These are phyloP conservation scores for Cassiopea andromeda DNA, from an alignment of 30 jellyfish, hydroid and myxozoan genomes.

Conservation along the genomic window DNA sequence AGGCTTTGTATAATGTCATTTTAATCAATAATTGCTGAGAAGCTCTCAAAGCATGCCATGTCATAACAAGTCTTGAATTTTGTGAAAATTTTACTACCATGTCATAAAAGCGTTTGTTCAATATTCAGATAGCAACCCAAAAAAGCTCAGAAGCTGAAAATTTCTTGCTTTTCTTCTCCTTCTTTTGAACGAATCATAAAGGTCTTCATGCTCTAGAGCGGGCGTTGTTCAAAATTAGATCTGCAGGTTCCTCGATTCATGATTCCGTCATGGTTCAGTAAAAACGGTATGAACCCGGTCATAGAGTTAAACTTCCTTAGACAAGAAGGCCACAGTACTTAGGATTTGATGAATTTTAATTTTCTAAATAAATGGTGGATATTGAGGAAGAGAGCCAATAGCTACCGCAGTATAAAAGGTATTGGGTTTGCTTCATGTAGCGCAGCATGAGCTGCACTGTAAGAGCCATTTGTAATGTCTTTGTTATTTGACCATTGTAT, in stretches of 20 bases:
- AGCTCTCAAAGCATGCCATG: neutral
- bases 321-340: conserved; percentile 18
- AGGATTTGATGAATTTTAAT: neutral
- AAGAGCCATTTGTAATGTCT: no score
- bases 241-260: conserved; percentile 63
- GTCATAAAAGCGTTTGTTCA: no score
- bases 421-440: neutral
- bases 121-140: no score
- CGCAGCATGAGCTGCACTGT: no score
- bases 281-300: conserved; percentile 68
- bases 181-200: neutral
- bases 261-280: conserved; percentile 75
- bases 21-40: neutral
- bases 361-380: neutral
- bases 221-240: conserved; percentile 51
- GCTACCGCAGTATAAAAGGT: neutral
- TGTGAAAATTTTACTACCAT: no score
- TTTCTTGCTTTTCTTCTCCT: neutral
- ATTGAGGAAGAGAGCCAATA: neutral
- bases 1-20: neutral
- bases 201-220: conserved; percentile 45
- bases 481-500: no score
- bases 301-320: conserved; percentile 6
- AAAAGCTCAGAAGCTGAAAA: neutral
- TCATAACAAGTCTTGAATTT: no score